A percentile compares a stretch with the other conserved stretches of the same genome.
These are phyloP conservation scores for Maniola jurtina DNA, from an alignment of 1,140 invertebrate genomes.

Conservation along the genomic window DNA sequence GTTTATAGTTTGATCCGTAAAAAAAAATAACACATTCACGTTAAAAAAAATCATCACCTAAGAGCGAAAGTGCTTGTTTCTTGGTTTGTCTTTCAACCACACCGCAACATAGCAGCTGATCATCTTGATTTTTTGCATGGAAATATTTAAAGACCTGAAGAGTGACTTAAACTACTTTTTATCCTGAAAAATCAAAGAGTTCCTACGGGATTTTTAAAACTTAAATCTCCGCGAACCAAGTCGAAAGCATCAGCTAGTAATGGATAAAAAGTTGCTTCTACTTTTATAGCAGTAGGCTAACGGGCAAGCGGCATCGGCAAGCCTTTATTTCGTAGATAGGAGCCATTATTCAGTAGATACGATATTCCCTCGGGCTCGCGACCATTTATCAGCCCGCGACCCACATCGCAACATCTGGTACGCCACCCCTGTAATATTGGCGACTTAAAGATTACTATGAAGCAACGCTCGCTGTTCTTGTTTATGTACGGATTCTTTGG, in stretches of 20 bases:
- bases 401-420: conserved; percentile 68
- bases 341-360: conserved; percentile 49
- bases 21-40: no score
- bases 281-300: conserved; percentile 3
- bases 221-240: background rate
- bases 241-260: background rate
- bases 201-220: no score
- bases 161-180: no score
- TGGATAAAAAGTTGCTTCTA: background rate
- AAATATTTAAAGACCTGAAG: no score
- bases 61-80: no score
- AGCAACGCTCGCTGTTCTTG: conserved; percentile 22
- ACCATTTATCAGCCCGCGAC: conserved; percentile 67
- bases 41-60: no score
- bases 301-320: conserved; percentile 7
- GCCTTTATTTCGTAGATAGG: conserved; percentile 32
- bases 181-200: no score
- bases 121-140: no score
- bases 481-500: background rate
- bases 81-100: no score
- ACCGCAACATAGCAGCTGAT: no score
- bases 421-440: conserved; percentile 42
- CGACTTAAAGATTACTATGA: conserved; percentile 46
- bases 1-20: no score
- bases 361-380: conserved; percentile 52